A percentile compares a stretch with the other conserved stretches of the same genome.
Conservation (phyloP, 2,113 vertebrate genomes). For the Lamprologus callipterus region DNA sequence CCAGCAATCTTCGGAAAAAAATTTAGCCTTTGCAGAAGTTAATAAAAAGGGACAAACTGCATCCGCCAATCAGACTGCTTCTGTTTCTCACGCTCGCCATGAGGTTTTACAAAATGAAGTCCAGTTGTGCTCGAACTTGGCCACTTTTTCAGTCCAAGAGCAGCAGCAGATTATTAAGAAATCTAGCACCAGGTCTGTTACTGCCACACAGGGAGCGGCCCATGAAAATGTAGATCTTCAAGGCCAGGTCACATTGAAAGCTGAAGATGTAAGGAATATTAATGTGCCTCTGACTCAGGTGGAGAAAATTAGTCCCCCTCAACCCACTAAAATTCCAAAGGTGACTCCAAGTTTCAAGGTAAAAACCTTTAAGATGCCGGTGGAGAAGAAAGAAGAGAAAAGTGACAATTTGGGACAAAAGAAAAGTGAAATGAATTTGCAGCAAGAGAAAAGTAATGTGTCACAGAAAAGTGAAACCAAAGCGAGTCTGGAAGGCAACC, state of each 20-base stretch:
- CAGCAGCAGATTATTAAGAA: constrained; percentile 56
- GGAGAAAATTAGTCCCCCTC: constrained; percentile 34
- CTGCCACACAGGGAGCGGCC: constrained; percentile 45
- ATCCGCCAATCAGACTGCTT: neutral
- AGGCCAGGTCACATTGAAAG: constrained; percentile 50
- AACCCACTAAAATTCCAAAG: constrained; percentile 67
- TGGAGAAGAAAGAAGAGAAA: constrained; percentile 56
- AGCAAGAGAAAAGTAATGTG: constrained; percentile 6
- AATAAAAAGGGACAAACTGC: constrained; percentile 18
- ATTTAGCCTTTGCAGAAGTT: neutral
- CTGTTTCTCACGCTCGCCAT: neutral
- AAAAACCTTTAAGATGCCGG: constrained; percentile 70
- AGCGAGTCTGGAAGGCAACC: constrained; percentile 20
- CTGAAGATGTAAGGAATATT: constrained; percentile 56
- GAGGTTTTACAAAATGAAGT: constrained; percentile 21
- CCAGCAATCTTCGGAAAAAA: constrained; percentile 2
- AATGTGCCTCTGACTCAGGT: constrained; percentile 47
- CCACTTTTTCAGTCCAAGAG: constrained; percentile 32
- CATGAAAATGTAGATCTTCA: constrained; percentile 56
- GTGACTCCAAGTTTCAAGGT: constrained; percentile 74
- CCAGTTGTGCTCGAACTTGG: constrained; percentile 24
- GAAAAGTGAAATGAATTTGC: constrained; percentile 19
- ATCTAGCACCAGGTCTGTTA: constrained; percentile 44
- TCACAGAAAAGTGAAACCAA: constrained; percentile 33
- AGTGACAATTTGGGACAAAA: constrained; percentile 6